Evolutionary conservation across 2,888 invertebrate species (phyloP), one percentile per base, ranked within the genome.

Genomic region (Melipona bicolor): DNA sequence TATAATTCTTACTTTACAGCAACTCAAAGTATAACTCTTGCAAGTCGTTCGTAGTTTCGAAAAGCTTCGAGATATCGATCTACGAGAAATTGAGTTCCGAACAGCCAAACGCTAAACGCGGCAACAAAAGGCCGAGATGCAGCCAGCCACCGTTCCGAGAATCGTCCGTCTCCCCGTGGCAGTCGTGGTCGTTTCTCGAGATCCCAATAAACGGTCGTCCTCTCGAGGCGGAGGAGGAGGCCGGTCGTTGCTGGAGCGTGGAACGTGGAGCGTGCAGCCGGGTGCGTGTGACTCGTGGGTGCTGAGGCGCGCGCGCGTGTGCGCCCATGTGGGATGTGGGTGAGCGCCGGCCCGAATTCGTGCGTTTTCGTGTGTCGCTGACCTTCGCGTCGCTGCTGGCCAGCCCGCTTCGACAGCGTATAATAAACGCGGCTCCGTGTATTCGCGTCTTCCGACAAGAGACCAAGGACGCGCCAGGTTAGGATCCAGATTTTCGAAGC

Each of bases 101-200:
- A n/a, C 5, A 59, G 43, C 15, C 5, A 13, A 59, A 5, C 15
- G 56, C 5, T 59, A 76, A 72, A 73, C 78, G 72, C 64, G 79
- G 77, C 79, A 83, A 86, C 84, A 89, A 89, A 88, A 89, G 89
- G 75, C 77, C 83, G 87, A 89, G 88, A 89, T 81, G 89, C 88
- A 88, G 81, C 87, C 87, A 43, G 43, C 43, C 84, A 87, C 81
- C 79, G 82, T 89, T 89, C 89, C 87, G 70, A 80, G 89, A 89
- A 89, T 85, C 83, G 87, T 85, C 70, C 84, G 82, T 88, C 85
- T 85, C 75, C 5, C 49, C 50, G 80, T 76, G 78, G 81, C 88
- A 83, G 71, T 83, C 81, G 76, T 79, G 81, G 82, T 69, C 83
- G 87, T 80, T 83, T 77, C 65, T 70, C 65, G 72, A 82, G 89